Base-by-base conservation (phyloP, 2,797 vertebrate genomes). In the Microchirus variegatus region DNA sequence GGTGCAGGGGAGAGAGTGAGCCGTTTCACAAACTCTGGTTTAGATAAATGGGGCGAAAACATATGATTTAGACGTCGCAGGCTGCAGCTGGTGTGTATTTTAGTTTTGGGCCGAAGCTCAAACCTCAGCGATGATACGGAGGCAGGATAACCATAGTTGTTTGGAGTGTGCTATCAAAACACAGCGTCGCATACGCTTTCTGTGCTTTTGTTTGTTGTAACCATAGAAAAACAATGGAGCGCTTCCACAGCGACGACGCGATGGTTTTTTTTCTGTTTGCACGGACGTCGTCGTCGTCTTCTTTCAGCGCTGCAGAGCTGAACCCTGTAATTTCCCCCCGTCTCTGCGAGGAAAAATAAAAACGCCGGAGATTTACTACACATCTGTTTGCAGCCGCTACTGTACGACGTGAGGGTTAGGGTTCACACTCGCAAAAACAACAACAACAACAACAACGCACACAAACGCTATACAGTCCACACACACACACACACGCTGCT, bases 301-400 rank as follows among this genome's bases (percentile, higher is more conserved):
- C 31, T 50, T 59, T 66, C 60, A 59, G 70, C 51, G 14, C 44
- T n/a, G 17, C 47, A 63, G 58, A 10, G 42, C 43, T n/a, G 9
- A 22, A 52, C 67, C 51, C 66, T 70, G 63, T 26, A 70, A 64
- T 81, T 81, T 78, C 78, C 13, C 35, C 50, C 31, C 53, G 70
- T 61, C 57, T 6, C 42, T 60, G 67, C 18, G 63, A 53, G 43
- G 53, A 72, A 75, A 66, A 66, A n/a, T n/a, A n/a, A 58, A 65
- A 66, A 22, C 12, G 36, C 59, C 63, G 19, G 16, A 77, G 58
- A 77, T 80, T 81, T 78, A 78, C 45, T 48, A 45, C 68, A 61
- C 70, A 70, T 79, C 65, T 82, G 57, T 66, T 70, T 26, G 48
- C 71, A 53, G 16, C 58, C 43, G 5, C 55, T 63, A 48, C 14